These are phyloP conservation scores for Clusia tigrina DNA, from an alignment of 2,888 invertebrate species.

Conservation along the genomic window DNA sequence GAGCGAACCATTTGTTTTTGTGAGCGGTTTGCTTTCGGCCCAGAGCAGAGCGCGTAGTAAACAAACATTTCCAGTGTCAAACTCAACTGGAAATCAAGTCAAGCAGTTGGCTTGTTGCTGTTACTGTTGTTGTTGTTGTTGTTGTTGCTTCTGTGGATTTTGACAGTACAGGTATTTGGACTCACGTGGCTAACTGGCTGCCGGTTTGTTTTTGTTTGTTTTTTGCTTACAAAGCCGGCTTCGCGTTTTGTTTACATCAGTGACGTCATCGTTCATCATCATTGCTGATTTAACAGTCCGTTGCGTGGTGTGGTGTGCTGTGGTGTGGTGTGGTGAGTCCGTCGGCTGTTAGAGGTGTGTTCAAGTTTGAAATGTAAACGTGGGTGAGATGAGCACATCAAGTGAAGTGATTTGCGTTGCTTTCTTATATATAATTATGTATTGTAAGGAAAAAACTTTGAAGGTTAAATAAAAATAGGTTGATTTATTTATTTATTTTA, in stretches of 20 bases:
- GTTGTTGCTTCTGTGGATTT: slow-evolving; percentile 46
- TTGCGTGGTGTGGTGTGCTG: no score
- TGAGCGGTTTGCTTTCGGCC: no score
- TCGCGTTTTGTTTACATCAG: slow-evolving; percentile 43
- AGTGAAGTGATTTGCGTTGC: no score
- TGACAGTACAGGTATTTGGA: slow-evolving; percentile 8
- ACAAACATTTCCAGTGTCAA: slow-evolving; percentile 45
- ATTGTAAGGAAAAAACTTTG: no score
- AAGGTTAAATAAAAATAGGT: no score
- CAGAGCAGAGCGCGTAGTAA: slow-evolving; percentile 38
- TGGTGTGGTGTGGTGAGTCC: no score
- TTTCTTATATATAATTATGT: no score
- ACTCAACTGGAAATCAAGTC: slow-evolving; percentile 38
- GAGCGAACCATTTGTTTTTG: slow-evolving; percentile 1
- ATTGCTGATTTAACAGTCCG: no score
- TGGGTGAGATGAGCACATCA: no score
- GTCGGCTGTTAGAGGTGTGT: no score
- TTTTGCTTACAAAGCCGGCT: slow-evolving; percentile 12
- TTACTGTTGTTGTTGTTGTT: slow-evolving; percentile 22
- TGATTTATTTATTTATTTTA: no score
- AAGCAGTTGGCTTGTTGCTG: neutral
- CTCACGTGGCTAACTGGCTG: slow-evolving; percentile 9
- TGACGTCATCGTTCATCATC: slow-evolving; percentile 54
- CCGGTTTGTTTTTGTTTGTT: slow-evolving; percentile 14
- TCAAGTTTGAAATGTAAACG: no score